Evolutionary conservation across 2,888 invertebrate species (phyloP), one percentile per base, ranked within the genome.

Genomic region (Tetanocera ferruginea): DNA sequence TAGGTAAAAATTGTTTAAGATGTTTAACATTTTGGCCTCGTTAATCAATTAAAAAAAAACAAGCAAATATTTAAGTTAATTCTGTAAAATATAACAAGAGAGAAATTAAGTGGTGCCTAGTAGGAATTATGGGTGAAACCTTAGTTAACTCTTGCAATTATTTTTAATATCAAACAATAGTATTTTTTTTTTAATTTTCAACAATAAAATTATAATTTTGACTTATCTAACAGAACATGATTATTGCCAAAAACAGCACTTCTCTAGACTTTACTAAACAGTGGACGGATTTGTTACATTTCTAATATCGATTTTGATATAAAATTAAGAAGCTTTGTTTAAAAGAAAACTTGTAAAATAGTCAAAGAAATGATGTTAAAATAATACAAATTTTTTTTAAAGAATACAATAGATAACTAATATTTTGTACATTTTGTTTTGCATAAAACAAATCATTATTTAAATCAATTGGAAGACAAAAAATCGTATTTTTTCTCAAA

Each of bases 231-330:
- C 14, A 43, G 43, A 43, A 43, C 14, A 43, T 43, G 14, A 11
- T 14, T 11, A 14, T 6, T 43, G 14, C 43, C 11, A 43, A 43
- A 43, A 43, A 1, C 1, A 14, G 11, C 64, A 1, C 64, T 67
- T 49, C 75, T 76, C 60, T 72, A 66, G 71, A 66, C 75, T 66
- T 76, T 74, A 57, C 71, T 70, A 57, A n/a, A 52, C 43, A 67
- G 31, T 64, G 78, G 78, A 78, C 78, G 78, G 78, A 78, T 66
- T 71, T 62, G 34, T 66, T 67, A 5, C 57, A 5, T 34, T 64
- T 70, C 17, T 76, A 62, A 49, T 11, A 55, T 55, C 5, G 5
- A 55, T 55, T 11, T 11, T 11, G 5, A 55, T 19, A 11, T 19
- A 11, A 55, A 55, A 55, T 55, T n/a, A 19, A 5, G 55, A 55